phyloP scores from a whole-genome alignment of 2,888 invertebrate genomes.

The Branchipolynoe longqiensis region DNA sequence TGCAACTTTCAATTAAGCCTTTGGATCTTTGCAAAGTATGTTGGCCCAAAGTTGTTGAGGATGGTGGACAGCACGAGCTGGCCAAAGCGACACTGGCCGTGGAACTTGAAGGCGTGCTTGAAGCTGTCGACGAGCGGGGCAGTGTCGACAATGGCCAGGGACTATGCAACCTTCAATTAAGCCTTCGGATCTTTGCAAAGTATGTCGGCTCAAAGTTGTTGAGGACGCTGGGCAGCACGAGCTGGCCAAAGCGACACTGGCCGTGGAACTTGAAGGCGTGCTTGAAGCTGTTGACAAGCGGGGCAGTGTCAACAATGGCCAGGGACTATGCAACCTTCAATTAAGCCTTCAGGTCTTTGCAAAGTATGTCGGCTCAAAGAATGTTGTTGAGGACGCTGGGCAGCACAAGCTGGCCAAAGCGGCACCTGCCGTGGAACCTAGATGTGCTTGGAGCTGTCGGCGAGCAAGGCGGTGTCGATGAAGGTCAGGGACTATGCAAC shows the following conservation, averaged over 20 bases:
- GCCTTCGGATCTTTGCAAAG: constrained; percentile 82
- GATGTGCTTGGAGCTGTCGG: constrained; percentile 70
- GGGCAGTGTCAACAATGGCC: constrained; percentile 86
- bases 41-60: constrained; percentile 93
- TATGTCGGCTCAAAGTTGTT: constrained; percentile 94
- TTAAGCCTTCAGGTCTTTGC: constrained; percentile 81
- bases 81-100: constrained; percentile 87
- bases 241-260: constrained; percentile 90
- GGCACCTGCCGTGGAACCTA: constrained; percentile 82
- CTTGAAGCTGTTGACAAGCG: constrained; percentile 71
- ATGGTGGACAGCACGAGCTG: constrained; percentile 91
- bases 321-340: too few species aligned
- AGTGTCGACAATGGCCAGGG: constrained; percentile 87
- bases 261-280: constrained; percentile 75
- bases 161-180: too few species aligned
- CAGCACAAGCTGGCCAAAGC: constrained; percentile 93
- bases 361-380: constrained; percentile 90
- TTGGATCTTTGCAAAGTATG: constrained; percentile 83
- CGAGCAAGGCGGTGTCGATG: constrained; percentile 84
- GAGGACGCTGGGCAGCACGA: constrained; percentile 89
- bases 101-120: constrained; percentile 74
- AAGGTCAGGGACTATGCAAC: too few species aligned
- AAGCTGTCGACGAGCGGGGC: constrained; percentile 71
- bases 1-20: constrained; percentile 71
- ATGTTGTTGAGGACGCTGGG: constrained; percentile 91